phyloP scores from a whole-genome alignment of 92 coral and sea anemone species.

The Plumapathes pennacea region DNA sequence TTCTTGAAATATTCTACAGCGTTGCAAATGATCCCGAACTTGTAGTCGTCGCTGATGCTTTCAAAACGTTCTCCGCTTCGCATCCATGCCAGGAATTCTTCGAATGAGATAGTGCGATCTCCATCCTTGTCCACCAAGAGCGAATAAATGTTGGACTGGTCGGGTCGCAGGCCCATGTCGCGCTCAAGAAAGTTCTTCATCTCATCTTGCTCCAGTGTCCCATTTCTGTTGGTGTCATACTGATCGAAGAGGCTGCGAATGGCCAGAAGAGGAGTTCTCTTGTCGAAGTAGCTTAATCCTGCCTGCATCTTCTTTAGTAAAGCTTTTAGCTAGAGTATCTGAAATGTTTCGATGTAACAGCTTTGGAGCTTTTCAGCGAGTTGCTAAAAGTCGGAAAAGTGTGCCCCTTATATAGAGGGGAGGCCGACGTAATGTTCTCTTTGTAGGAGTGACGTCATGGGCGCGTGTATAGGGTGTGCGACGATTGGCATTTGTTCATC shows the following conservation, averaged over 20 bases:
- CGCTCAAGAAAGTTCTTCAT: slow-evolving; percentile 44
- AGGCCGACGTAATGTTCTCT: no score
- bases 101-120: slow-evolving; percentile 42
- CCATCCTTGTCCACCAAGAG: slow-evolving; percentile 65
- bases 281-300: slow-evolving; percentile 56
- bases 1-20: slow-evolving; percentile 60
- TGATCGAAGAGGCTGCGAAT: slow-evolving; percentile 62
- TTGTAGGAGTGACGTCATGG: no score
- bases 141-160: slow-evolving; percentile 48
- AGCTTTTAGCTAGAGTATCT: background rate
- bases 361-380: no score
- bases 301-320: slow-evolving; percentile 49
- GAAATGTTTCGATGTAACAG: no score
- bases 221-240: slow-evolving; percentile 54
- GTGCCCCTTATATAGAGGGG: no score
- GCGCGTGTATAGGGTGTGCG: no score
- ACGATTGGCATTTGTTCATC: no score
- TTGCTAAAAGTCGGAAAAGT: no score
- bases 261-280: slow-evolving; percentile 40
- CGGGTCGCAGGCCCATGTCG: slow-evolving; percentile 49
- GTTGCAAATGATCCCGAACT: slow-evolving; percentile 39
- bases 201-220: slow-evolving; percentile 45
- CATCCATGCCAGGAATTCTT: slow-evolving; percentile 59
- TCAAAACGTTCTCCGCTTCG: slow-evolving; percentile 56
- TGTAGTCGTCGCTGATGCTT: slow-evolving; percentile 23